These are phyloP conservation scores for Arremon aurantiirostris DNA, from an alignment of 2,797 vertebrate genomes.

Conservation along the genomic window DNA sequence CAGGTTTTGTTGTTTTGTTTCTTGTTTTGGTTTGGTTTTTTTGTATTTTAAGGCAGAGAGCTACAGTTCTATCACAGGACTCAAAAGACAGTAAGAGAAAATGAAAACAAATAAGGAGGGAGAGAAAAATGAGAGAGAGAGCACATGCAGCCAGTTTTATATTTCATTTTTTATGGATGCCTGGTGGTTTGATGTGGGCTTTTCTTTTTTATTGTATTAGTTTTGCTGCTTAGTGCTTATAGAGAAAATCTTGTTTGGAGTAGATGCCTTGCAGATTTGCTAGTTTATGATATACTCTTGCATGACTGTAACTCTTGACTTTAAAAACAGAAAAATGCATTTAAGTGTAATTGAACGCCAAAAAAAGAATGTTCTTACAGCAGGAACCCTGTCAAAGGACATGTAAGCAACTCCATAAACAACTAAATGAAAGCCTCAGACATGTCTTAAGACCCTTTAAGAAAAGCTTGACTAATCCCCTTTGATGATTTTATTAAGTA, in stretches of 20 bases:
- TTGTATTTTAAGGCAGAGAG: conserved; percentile 6
- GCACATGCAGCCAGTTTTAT: background rate
- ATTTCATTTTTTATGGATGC: conserved; percentile 56
- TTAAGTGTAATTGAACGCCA: conserved; percentile 36
- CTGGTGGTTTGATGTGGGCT: conserved; percentile 42
- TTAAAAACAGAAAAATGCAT: conserved; percentile 49
- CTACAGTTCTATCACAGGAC: conserved; percentile 23
- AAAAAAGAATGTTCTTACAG: conserved; percentile 31
- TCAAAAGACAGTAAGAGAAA: conserved; percentile 42
- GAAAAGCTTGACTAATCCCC: conserved; percentile 85
- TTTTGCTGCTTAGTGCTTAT: conserved; percentile 28
- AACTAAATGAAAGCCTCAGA: conserved; percentile 68
- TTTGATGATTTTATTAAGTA: conserved; percentile 94
- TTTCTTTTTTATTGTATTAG: conserved; percentile 46
- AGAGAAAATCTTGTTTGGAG: conserved; percentile 41
- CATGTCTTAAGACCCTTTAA: conserved; percentile 78
- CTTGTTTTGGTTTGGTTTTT: background rate
- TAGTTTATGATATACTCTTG: conserved; percentile 37
- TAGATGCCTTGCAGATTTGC: conserved; percentile 29
- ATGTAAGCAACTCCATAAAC: conserved; percentile 58
- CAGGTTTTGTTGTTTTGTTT: background rate
- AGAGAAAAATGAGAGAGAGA: background rate
- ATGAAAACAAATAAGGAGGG: conserved; percentile 41
- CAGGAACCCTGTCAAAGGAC: conserved; percentile 18
- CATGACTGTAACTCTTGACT: background rate